phyloP scores from a whole-genome alignment of 2,797 vertebrate genomes.

The Gymnoscopelus microlampas region DNA sequence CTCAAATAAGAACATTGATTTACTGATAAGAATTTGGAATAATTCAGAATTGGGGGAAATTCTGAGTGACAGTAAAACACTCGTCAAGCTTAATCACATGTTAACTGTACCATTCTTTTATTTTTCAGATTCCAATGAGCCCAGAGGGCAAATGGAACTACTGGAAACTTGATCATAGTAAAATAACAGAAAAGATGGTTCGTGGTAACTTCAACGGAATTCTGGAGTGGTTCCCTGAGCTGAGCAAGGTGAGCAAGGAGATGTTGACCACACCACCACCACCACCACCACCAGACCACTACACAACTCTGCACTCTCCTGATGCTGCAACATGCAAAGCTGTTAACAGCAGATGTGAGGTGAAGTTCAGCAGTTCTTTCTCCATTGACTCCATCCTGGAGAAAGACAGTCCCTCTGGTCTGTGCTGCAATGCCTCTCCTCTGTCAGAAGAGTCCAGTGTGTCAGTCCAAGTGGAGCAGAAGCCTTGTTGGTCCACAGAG shows the following conservation, averaged over 20 bases:
- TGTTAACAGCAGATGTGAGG: conserved; percentile 19
- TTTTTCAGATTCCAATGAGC: no score
- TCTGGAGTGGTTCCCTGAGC: conserved; percentile 69
- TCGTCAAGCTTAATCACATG: no score
- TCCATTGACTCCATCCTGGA: conserved; percentile 79
- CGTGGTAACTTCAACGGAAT: conserved; percentile 76
- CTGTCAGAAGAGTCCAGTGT: no score
- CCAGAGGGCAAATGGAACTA: no score
- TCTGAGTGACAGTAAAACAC: no score
- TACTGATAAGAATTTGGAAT: no score
- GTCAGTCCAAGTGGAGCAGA: no score
- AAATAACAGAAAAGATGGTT: conserved; percentile 77
- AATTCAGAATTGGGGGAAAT: no score
- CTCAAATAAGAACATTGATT: neutral
- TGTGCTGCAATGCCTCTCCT: neutral
- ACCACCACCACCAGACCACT: neutral
- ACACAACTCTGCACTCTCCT: conserved; percentile 9
- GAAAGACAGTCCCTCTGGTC: conserved; percentile 44
- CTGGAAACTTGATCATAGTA: conserved; percentile 38
- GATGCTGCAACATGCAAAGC: conserved; percentile 8
- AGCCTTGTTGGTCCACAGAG: no score
- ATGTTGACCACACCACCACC: neutral
- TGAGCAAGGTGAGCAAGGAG: conserved; percentile 38
- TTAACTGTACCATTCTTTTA: no score
- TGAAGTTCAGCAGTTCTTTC: conserved; percentile 75